Evolutionary conservation across 2,888 invertebrate species (phyloP).

Genomic region (Cephus spinipes): DNA sequence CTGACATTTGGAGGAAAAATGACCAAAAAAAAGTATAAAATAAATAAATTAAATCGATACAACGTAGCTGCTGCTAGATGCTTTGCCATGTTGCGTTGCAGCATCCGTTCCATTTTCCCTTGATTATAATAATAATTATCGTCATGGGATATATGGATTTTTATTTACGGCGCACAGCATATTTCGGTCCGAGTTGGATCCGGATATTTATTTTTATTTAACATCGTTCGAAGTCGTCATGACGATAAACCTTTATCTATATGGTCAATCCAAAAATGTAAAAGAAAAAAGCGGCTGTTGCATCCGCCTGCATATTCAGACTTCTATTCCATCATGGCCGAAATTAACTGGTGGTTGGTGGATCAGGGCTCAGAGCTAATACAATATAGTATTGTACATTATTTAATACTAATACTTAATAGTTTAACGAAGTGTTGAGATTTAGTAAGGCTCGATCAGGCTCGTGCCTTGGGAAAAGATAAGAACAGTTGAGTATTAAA

Average conservation of each 20-base stretch:
- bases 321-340: constrained; percentile 40
- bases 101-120: background rate
- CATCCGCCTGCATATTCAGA: constrained; percentile 43
- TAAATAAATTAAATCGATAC: background rate
- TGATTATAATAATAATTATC: background rate
- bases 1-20: constrained; percentile 37
- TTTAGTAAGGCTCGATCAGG: constrained; percentile 36
- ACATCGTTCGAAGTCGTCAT: background rate
- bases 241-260: background rate
- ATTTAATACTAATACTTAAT: constrained; percentile 50
- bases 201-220: background rate
- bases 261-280: background rate
- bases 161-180: background rate
- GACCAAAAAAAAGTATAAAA: constrained; percentile 22
- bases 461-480: constrained; percentile 41
- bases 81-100: background rate
- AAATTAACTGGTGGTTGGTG: constrained; percentile 44
- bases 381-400: constrained; percentile 50
- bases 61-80: background rate
- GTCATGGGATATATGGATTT: background rate
- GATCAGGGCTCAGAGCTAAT: constrained; percentile 51
- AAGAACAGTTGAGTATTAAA: constrained; percentile 40
- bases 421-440: constrained; percentile 42
- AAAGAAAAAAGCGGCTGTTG: constrained; percentile 38
- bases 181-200: background rate